These are phyloP conservation scores for Ochropleura plecta DNA, from an alignment of 2,888 invertebrate genomes.

Conservation along the genomic window DNA sequence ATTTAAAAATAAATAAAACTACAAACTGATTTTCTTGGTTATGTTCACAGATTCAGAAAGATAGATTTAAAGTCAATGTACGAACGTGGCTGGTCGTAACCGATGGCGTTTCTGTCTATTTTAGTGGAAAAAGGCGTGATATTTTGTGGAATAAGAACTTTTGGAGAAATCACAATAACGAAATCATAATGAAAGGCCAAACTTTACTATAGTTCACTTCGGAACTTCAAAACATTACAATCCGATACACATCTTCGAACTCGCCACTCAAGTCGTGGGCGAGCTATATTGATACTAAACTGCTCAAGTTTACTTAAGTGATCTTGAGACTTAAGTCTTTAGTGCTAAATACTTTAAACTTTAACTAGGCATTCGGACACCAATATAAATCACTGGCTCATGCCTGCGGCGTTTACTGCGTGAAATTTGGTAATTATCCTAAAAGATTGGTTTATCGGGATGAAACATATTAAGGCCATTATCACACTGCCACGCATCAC, in stretches of 20 bases:
- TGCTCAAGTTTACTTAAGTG: constrained; percentile 32
- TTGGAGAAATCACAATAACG: neutral
- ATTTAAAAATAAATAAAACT: too few species aligned
- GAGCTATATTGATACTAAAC: constrained; percentile 38
- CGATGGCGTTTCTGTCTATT: neutral
- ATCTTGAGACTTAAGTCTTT: constrained; percentile 18
- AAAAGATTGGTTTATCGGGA: too few species aligned
- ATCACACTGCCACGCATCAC: too few species aligned
- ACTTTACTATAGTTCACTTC: neutral
- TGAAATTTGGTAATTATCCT: too few species aligned
- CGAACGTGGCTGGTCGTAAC: neutral
- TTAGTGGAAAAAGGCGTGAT: neutral
- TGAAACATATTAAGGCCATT: too few species aligned
- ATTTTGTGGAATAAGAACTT: neutral
- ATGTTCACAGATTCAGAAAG: neutral
- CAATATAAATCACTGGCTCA: constrained; percentile 5
- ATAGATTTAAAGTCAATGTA: neutral
- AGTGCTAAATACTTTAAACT: constrained; percentile 27
- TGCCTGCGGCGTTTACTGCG: too few species aligned
- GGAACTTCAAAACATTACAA: neutral
- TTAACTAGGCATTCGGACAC: constrained; percentile 17
- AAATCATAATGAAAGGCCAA: neutral
- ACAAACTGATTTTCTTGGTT: too few species aligned
- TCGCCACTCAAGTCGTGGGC: neutral
- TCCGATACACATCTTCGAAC: neutral